Conservation (phyloP, 2,113 vertebrate genomes). For the Pandion haliaetus region DNA sequence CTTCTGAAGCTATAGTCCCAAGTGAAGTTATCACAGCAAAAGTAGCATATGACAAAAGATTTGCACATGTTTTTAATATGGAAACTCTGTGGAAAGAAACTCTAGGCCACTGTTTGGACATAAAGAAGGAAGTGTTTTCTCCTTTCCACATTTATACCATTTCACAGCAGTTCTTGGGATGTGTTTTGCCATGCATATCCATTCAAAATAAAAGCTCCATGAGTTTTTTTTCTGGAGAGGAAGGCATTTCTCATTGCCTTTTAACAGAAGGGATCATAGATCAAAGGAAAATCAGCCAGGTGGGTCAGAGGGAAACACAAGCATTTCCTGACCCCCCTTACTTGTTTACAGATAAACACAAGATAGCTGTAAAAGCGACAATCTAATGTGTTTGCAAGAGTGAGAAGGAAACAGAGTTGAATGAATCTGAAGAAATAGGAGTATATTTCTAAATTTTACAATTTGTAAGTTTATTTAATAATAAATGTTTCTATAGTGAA, state of each 20-base stretch:
- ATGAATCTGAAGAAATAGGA: not conserved
- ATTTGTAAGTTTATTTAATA: not conserved
- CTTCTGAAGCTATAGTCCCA: not conserved
- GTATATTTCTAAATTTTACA: not conserved
- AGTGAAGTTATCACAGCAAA: not conserved
- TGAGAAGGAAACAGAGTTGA: not conserved
- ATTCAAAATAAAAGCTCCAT: not conserved
- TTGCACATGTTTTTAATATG: not conserved
- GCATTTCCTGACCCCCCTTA: not conserved
- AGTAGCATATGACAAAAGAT: not conserved
- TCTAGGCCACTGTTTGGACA: not conserved
- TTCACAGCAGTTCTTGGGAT: not conserved
- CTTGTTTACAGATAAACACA: conserved; percentile 23
- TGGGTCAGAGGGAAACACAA: not conserved
- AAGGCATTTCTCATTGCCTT: not conserved
- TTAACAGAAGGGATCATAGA: not conserved
- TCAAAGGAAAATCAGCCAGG: not conserved
- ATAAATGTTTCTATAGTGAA: not conserved
- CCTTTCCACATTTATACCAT: not conserved
- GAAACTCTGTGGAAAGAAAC: not conserved
- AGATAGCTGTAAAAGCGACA: not conserved
- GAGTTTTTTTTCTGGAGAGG: not conserved
- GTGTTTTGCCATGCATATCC: not conserved
- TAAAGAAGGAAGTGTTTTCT: not conserved
- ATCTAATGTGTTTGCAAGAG: not conserved